Conservation (phyloP, 2,797 vertebrate genomes). For the Intellagama lesueurii region DNA sequence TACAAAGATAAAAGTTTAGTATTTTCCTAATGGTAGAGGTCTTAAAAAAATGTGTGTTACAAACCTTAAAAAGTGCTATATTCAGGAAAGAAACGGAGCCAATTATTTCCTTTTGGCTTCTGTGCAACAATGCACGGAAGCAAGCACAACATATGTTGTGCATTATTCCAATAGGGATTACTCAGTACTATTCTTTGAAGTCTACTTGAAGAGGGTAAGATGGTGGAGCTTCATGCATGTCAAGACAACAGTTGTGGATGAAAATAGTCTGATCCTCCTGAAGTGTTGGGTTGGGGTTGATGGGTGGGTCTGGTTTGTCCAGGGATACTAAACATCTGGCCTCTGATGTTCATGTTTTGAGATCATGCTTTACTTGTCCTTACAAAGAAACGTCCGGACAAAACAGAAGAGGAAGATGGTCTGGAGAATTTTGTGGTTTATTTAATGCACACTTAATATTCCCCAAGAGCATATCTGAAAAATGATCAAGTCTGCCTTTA, state of each 20-base stretch:
- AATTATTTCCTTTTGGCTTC: conserved; percentile 2
- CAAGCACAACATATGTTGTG: conserved; percentile 14
- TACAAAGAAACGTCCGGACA: neutral
- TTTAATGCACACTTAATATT: neutral
- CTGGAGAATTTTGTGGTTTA: neutral
- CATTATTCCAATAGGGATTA: conserved; percentile 20
- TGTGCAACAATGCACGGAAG: conserved; percentile 34
- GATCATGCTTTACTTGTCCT: neutral
- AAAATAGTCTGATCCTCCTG: neutral
- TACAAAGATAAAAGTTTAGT: conserved; percentile 38
- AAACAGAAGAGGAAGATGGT: neutral
- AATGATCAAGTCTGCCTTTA: neutral
- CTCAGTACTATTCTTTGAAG: neutral
- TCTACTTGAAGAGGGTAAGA: neutral
- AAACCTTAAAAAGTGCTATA: fast-evolving
- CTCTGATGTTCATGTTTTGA: neutral
- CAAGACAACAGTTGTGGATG: neutral
- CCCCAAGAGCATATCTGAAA: neutral
- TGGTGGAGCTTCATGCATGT: neutral
- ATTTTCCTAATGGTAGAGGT: conserved; percentile 10
- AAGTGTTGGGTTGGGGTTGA: too few species aligned
- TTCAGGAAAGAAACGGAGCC: conserved; percentile 1
- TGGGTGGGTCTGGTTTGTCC: neutral
- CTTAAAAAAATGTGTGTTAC: conserved; percentile 6
- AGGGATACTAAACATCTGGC: too few species aligned